Conservation (phyloP, 2,888 invertebrate genomes). For the Clitarchus hookeri region DNA sequence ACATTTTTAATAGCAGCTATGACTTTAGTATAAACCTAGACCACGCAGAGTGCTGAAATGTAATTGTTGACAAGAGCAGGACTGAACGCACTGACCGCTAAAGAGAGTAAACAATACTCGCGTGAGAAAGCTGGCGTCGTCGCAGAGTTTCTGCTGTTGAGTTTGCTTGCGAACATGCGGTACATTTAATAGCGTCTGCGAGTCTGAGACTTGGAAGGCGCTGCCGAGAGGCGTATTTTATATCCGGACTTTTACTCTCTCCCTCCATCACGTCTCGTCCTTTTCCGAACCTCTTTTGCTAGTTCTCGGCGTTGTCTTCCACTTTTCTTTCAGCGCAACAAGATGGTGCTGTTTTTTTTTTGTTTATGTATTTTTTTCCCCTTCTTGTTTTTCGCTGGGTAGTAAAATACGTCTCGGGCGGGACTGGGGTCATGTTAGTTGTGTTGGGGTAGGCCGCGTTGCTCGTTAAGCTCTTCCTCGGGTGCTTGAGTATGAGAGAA, state of each 20-base stretch:
- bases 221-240: neutral
- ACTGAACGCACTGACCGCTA: no score
- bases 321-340: neutral
- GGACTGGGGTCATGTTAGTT: neutral
- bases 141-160: neutral
- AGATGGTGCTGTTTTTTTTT: neutral
- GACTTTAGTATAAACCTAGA: no score
- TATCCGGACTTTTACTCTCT: neutral
- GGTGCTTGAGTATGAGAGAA: neutral
- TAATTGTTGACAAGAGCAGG: no score
- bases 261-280: neutral
- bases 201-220: neutral
- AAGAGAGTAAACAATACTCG: no score
- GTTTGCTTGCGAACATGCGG: neutral
- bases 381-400: neutral
- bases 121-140: neutral
- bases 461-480: neutral
- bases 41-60: no score
- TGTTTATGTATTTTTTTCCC: neutral
- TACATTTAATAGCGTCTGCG: neutral
- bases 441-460: neutral
- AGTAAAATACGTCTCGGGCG: neutral
- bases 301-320: neutral
- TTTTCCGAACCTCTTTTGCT: neutral
- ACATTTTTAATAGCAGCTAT: no score